These are phyloP conservation scores for Trypoxylon attenuatum DNA, from an alignment of 2,888 invertebrate genomes.

Conservation along the genomic window DNA sequence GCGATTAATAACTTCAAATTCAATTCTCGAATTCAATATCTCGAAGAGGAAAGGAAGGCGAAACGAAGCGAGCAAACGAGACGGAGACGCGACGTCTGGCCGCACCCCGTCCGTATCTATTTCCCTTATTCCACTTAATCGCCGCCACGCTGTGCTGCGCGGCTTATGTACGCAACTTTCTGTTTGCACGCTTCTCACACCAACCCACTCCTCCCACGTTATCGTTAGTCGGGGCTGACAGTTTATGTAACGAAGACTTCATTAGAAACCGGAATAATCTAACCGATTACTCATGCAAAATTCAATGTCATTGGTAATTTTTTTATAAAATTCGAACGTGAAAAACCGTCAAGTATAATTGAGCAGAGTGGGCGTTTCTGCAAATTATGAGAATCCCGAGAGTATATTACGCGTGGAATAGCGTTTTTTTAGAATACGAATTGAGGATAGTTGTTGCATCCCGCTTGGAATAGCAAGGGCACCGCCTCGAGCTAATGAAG, in stretches of 20 bases:
- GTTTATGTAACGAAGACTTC: conserved; percentile 22
- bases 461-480: not conserved
- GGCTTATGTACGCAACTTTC: no score
- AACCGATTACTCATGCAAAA: conserved; percentile 21
- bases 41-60: no score
- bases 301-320: conserved; percentile 3
- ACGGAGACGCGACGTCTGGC: conserved; percentile 10
- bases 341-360: not conserved
- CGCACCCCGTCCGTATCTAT: conserved; percentile 32
- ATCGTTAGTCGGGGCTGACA: no score
- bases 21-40: conserved; percentile 54
- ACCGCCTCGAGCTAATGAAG: not conserved
- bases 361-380: no score
- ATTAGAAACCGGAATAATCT: conserved; percentile 17
- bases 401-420: no score
- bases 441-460: no score
- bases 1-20: conserved; percentile 54
- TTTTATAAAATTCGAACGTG: not conserved
- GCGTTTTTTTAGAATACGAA: no score
- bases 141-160: no score
- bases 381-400: not conserved
- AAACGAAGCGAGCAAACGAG: conserved; percentile 14
- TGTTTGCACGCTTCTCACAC: no score
- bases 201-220: no score
- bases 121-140: conserved; percentile 37